Evolutionary conservation across 2,888 invertebrate genomes (phyloP).

Genomic region (Ecliptopera silaceata): DNA sequence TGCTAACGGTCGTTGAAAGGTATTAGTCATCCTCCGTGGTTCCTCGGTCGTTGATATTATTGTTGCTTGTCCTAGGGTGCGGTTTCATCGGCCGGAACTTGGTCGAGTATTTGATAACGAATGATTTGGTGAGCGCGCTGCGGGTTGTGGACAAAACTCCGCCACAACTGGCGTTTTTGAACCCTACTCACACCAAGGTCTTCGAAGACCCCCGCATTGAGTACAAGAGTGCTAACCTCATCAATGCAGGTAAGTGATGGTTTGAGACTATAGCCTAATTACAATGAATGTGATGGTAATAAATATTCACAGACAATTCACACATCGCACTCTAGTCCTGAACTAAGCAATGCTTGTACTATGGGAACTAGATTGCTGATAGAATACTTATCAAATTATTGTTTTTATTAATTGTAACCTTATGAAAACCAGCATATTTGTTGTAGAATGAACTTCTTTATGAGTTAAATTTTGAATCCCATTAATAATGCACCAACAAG

Average conservation of each 20-base stretch:
- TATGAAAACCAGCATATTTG: no score
- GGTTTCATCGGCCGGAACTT: slow-evolving; percentile 96
- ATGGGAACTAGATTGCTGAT: no score
- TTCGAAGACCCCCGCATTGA: slow-evolving; percentile 91
- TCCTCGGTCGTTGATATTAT: slow-evolving; percentile 42
- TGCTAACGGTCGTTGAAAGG: slow-evolving; percentile 63
- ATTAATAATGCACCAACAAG: no score
- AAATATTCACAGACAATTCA: no score
- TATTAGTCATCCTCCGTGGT: slow-evolving; percentile 72
- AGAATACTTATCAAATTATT: no score
- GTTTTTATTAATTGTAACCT: no score
- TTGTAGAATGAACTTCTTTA: no score
- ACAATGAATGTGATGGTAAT: no score
- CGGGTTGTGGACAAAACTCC: slow-evolving; percentile 96
- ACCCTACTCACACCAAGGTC: slow-evolving; percentile 86
- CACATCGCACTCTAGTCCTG: no score
- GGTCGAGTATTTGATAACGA: slow-evolving; percentile 89
- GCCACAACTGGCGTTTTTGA: slow-evolving; percentile 95
- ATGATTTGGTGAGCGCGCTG: slow-evolving; percentile 89
- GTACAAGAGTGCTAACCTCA: slow-evolving; percentile 95
- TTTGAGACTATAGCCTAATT: no score
- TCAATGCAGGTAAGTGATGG: slow-evolving; percentile 88
- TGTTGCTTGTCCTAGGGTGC: slow-evolving; percentile 86
- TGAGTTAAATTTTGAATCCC: no score
- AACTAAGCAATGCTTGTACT: no score